phyloP scores from a whole-genome alignment of 2,888 invertebrate genomes.

The Caradrina kadenii region DNA sequence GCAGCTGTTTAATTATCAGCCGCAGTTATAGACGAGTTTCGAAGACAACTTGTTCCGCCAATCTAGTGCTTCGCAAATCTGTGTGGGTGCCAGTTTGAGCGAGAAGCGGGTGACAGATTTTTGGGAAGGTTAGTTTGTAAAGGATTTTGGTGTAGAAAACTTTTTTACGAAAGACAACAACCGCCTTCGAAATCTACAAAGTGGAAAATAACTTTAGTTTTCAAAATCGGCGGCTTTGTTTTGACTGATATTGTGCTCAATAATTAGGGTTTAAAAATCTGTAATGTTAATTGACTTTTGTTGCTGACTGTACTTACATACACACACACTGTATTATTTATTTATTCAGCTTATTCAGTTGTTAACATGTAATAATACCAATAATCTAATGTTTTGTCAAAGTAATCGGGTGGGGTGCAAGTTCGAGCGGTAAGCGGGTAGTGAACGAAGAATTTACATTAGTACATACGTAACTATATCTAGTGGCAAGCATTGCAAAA shows the following conservation, averaged over 20 bases:
- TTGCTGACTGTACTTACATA: no score
- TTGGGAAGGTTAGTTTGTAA: background rate
- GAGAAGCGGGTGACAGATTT: constrained; percentile 23
- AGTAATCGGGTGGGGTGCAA: background rate
- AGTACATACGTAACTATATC: no score
- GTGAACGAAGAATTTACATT: no score
- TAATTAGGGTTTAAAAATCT: no score
- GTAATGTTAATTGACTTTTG: no score
- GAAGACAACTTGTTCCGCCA: constrained; percentile 80
- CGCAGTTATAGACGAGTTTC: constrained; percentile 80
- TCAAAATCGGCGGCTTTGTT: no score
- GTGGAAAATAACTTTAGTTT: no score
- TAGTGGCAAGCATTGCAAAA: no score
- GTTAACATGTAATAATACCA: constrained; percentile 16
- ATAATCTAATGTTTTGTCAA: constrained; percentile 17
- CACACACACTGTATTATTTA: constrained; percentile 6
- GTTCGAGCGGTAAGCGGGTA: background rate
- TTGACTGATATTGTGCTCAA: no score
- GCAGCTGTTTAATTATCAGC: constrained; percentile 87
- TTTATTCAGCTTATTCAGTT: constrained; percentile 23
- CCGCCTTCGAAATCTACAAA: no score
- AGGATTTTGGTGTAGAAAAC: no score
- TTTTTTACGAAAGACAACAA: no score
- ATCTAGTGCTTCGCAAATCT: constrained; percentile 60
- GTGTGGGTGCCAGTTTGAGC: constrained; percentile 59